Evolutionary conservation across 2,113 vertebrate species (phyloP), one percentile per base, ranked within the genome.

Genomic region (Thomomys bottae): DNA sequence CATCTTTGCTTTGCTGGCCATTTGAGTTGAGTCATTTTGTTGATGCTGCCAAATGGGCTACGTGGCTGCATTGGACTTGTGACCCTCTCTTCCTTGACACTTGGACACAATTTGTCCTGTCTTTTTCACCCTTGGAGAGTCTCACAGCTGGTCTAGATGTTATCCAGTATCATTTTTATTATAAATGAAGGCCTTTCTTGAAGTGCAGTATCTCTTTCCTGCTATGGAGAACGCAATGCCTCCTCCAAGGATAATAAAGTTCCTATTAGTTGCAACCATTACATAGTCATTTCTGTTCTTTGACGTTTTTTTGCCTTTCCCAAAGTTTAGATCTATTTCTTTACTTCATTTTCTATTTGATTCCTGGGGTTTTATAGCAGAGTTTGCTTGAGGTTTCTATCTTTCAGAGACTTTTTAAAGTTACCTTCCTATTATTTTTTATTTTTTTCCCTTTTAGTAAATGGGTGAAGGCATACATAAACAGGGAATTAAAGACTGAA

Each of bases 161-260:
- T 96, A 96, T 85, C 66, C 68, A 75, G 90, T 89, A 97, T 89
- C 93, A 87, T 95, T 96, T 97, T 95, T 95, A 97, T 96, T 97
- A 97, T 96, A 97, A 97, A 97, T 95, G 95, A 97, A 96, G 95
- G 92, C 66, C 77, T 97, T 96, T 93, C 57, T 77, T 93, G 90
- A 94, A 95, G 80, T 80, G 66, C 68, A 81, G 80, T 87, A 95
- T 94, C 84, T 93, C 87, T 68, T 77, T 92, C 92, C 82, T 83
- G 73, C 84, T 92, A 67, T 78, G 59, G 86, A 85, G 94, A 96
- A 88, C 38, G 0, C 93, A 95, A 89, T 34, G 87, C 89, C 90
- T 92, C 79, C 91, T 95, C 81, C 32, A 85, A 97, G 95, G 94
- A 95, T 94, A 94, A 89, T 89, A 89, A 30, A 85, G 86, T 79